Conservation (phyloP, 2,888 invertebrate species). For the Eulithis testata region DNA sequence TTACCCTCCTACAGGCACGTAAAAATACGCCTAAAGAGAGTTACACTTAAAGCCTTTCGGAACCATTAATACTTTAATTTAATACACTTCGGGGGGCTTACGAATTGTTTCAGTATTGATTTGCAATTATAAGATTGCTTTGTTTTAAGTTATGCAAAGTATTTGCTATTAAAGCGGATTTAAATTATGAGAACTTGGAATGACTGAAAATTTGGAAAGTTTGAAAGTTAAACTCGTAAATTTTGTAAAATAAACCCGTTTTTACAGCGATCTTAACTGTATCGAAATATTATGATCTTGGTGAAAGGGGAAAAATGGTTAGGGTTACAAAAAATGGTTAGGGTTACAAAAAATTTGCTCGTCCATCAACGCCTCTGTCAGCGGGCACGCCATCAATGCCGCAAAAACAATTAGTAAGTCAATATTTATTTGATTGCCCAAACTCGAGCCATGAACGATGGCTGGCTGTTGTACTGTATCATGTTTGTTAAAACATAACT, state of each 20-base stretch:
- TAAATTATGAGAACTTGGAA: slow-evolving; percentile 51
- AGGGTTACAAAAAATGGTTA: slow-evolving; percentile 70
- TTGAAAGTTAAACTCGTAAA: slow-evolving; percentile 49
- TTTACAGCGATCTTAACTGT: slow-evolving; percentile 51
- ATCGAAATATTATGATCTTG: slow-evolving; percentile 61
- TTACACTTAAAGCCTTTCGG: slow-evolving; percentile 55
- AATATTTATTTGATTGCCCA: slow-evolving; percentile 80
- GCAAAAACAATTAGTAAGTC: slow-evolving; percentile 82
- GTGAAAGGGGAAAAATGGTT: slow-evolving; percentile 60
- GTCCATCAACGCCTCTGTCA: slow-evolving; percentile 79
- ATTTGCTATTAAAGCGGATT: slow-evolving; percentile 61
- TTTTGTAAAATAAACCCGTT: slow-evolving; percentile 48
- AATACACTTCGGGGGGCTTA: slow-evolving; percentile 59
- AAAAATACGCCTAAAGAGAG: slow-evolving; percentile 60
- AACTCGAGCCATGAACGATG: slow-evolving; percentile 67
- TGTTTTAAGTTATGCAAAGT: slow-evolving; percentile 64
- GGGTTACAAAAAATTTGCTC: slow-evolving; percentile 71
- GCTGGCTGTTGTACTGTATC: slow-evolving; percentile 53
- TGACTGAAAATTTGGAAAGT: slow-evolving; percentile 50
- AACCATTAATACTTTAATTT: slow-evolving; percentile 62
- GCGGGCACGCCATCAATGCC: slow-evolving; percentile 74
- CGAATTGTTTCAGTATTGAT: slow-evolving; percentile 63
- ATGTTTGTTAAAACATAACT: slow-evolving; percentile 33
- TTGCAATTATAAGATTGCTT: slow-evolving; percentile 66
- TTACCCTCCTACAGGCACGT: slow-evolving; percentile 54